phyloP scores from a whole-genome alignment of 2,113 vertebrate species.

The Tachysurus vachellii region DNA sequence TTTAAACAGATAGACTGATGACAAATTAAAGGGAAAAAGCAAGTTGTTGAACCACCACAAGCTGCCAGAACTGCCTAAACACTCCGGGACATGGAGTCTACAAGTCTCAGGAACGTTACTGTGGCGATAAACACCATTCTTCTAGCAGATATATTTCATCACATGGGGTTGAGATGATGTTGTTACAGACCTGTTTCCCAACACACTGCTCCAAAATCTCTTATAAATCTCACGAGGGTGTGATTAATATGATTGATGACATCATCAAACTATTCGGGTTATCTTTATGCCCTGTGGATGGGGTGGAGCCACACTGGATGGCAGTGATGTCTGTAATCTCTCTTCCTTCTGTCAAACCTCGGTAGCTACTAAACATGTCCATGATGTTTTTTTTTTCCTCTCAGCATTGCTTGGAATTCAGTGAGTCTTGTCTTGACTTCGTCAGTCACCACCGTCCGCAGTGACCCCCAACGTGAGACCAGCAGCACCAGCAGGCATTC shows the following conservation, averaged over 20 bases:
- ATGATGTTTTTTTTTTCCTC: too few relatives aligned
- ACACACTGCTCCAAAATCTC: not conserved
- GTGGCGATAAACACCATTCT: not conserved
- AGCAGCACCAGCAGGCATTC: not conserved
- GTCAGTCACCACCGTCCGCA: not conserved
- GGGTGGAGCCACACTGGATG: not conserved
- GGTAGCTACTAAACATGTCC: not conserved
- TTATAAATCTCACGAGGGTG: not conserved
- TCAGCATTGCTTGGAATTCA: not conserved
- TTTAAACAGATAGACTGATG: not conserved
- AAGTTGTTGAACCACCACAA: not conserved
- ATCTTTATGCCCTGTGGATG: not conserved
- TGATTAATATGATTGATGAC: not conserved
- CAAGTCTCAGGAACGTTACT: not conserved
- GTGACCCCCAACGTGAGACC: not conserved
- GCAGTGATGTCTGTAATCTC: not conserved
- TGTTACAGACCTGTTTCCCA: not conserved
- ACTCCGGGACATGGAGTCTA: not conserved
- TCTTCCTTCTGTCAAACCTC: not conserved
- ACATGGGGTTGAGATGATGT: not conserved
- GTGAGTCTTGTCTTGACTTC: not conserved
- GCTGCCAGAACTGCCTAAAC: not conserved
- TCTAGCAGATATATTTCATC: not conserved
- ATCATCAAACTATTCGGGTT: not conserved
- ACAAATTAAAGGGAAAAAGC: not conserved